These are phyloP conservation scores for Drosophila vallismaia DNA, from an alignment of 2,888 invertebrate genomes.

Conservation along the genomic window DNA sequence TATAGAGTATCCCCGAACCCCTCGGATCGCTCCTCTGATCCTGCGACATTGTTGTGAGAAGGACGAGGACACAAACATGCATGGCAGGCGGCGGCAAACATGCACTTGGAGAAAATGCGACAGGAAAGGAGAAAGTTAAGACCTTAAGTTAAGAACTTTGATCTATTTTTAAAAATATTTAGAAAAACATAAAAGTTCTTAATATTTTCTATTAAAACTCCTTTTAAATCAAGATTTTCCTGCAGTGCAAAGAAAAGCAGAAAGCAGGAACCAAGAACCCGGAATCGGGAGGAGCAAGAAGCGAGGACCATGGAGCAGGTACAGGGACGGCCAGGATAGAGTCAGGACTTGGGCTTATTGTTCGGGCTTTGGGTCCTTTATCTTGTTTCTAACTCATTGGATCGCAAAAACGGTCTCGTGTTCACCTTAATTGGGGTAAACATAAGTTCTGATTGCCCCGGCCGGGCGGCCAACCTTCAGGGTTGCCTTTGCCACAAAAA, in stretches of 20 bases:
- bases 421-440: conserved; percentile 82
- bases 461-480: conserved; percentile 24
- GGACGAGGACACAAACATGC: conserved; percentile 68
- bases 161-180: no score
- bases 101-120: conserved; percentile 2
- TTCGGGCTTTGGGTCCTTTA: conserved; percentile 79
- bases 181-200: no score
- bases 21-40: conserved; percentile 5
- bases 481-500: conserved; percentile 27
- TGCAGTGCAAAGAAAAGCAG: conserved; percentile 3
- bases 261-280: conserved; percentile 2
- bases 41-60: conserved; percentile 61
- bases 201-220: no score
- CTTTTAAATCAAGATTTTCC: background rate
- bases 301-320: conserved; percentile 5
- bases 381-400: conserved; percentile 83
- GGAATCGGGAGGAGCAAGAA: conserved; percentile 3
- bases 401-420: conserved; percentile 81
- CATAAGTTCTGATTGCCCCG: conserved; percentile 75
- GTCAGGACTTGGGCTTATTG: conserved; percentile 59
- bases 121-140: background rate
- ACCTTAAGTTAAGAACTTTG: no score
- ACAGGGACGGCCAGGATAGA: conserved; percentile 3
- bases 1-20: conserved; percentile 2
- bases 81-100: conserved; percentile 49